Conservation (phyloP, 92 coral and sea anemone genomes). For the Zoanthus sociatus region DNA sequence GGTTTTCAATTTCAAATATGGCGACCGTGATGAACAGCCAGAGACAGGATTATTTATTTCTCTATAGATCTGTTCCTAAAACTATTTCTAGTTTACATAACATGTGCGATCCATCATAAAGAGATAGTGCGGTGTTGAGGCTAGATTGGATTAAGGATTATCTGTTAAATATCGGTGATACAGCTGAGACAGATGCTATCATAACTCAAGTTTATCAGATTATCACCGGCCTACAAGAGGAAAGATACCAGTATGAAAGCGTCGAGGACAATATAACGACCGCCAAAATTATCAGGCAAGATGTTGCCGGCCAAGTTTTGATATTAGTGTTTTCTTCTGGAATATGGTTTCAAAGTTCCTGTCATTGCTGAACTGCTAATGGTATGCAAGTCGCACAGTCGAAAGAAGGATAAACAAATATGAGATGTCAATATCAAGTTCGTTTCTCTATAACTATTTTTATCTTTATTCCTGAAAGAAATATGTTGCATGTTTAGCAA, state of each 20-base stretch:
- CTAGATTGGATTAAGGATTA: constrained; percentile 65
- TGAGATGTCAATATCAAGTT: constrained; percentile 63
- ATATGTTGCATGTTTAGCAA: constrained; percentile 9
- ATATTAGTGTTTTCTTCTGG: constrained; percentile 65
- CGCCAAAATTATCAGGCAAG: constrained; percentile 54
- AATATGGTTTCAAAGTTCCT: constrained; percentile 70
- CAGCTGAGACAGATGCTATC: constrained; percentile 63
- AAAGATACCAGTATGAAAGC: constrained; percentile 49
- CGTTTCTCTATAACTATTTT: constrained; percentile 31
- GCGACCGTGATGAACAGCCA: constrained; percentile 50
- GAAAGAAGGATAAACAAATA: constrained; percentile 62
- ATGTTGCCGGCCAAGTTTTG: constrained; percentile 68
- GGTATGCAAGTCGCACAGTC: constrained; percentile 67
- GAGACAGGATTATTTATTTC: constrained; percentile 67
- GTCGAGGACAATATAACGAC: constrained; percentile 62
- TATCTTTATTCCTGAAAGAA: background rate
- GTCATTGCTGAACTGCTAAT: constrained; percentile 68
- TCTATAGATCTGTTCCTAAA: constrained; percentile 67
- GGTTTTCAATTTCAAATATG: constrained; percentile 48
- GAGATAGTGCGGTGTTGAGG: constrained; percentile 62
- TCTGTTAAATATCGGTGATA: constrained; percentile 67
- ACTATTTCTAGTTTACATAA: constrained; percentile 68
- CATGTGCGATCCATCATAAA: constrained; percentile 68
- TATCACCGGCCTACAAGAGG: constrained; percentile 61
- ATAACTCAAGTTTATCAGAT: constrained; percentile 51